phyloP scores from a whole-genome alignment of 2,888 invertebrate species.

The Mesorhabditis sp. region DNA sequence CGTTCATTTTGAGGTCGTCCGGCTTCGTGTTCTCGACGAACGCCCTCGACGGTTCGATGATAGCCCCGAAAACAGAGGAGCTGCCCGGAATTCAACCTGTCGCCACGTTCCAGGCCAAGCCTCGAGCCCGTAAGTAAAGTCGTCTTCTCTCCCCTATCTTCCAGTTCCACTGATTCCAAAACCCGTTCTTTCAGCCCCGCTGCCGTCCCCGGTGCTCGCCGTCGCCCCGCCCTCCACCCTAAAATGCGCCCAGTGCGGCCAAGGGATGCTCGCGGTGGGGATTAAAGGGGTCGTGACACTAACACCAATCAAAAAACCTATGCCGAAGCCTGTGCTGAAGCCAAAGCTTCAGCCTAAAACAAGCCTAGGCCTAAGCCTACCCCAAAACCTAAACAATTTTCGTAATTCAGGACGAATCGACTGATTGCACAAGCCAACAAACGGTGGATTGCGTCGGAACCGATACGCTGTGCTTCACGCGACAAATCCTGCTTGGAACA shows the following conservation, averaged over 20 bases:
- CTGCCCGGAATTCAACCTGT: not conserved
- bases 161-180: not conserved
- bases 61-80: not conserved
- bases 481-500: constrained; percentile 34
- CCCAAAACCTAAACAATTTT: too few species aligned
- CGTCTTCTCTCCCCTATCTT: not conserved
- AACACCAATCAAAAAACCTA: too few species aligned
- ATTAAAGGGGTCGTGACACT: constrained; percentile 1
- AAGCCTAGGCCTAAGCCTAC: too few species aligned
- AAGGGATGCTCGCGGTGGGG: constrained; percentile 26
- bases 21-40: constrained; percentile 5
- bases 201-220: constrained; percentile 3
- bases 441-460: constrained; percentile 32
- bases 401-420: constrained; percentile 9
- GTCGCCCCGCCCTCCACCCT: constrained; percentile 18
- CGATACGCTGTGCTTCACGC: constrained; percentile 40
- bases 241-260: constrained; percentile 48
- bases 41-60: constrained; percentile 3
- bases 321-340: too few species aligned
- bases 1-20: not conserved
- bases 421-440: constrained; percentile 37
- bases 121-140: too few species aligned
- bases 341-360: too few species aligned
- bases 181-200: not conserved
- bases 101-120: too few species aligned